Evolutionary conservation across 2,113 vertebrate genomes (phyloP), one percentile per base, ranked within the genome.

Genomic region (Xyrauchen texanus): DNA sequence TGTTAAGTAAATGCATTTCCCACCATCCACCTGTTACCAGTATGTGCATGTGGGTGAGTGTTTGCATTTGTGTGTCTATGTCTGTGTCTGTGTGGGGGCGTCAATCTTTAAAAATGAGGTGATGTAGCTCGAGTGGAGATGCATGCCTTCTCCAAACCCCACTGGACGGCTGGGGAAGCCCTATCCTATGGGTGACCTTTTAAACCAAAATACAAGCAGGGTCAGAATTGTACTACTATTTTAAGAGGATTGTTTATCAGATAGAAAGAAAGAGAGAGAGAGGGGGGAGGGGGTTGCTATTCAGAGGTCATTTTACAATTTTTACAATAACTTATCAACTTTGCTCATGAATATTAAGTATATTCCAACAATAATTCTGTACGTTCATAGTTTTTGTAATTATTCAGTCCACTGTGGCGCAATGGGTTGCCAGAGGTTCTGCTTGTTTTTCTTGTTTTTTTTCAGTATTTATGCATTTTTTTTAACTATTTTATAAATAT

Each of bases 1-100:
- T 62, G 64, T 78, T 81, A 77, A 58, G 42, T 68, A 53, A 61
- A 81, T 46, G 66, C 69, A 84, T 81, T 66, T 61, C 60, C 46
- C 63, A 21, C 46, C 0, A 3, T 55, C 69, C 82, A 84, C 82
- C 82, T 81, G 82, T 80, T 78, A 8, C 9, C 10, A 4, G 63
- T 0, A 6, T 49, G 0, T 70, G 42, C 21, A 34, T 34, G 21
- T 34, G 21, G 21, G 21, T 34, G 21, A 1, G 21, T 34, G 21
- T 34, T 34, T 34, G 21, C 21, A 34, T 34, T 34, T 34, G 21
- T 34, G 21, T 34, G 21, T 34, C 21, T 60, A 42, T 58, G 71
- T 0, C 21, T 60, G 53, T 58, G 71, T 0, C 45, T 63, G 45
- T 72, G 34, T 58, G 69, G 5, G n/a, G 8, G 70, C 21, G 3